Conservation (phyloP, 2,113 vertebrate genomes). For the Mohoua ochrocephala region DNA sequence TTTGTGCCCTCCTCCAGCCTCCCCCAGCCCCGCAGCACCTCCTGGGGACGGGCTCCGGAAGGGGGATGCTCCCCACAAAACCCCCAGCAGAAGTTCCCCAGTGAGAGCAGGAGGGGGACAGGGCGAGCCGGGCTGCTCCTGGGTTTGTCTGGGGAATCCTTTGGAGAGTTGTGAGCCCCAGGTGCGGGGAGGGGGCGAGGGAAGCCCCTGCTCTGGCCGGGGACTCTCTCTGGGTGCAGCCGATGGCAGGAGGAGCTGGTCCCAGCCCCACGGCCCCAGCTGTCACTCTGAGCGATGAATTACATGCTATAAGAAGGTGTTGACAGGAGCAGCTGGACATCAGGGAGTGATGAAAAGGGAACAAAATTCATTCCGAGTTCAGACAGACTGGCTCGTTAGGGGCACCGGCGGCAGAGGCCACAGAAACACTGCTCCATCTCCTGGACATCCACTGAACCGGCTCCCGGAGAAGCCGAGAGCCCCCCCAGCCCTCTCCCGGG, state of each 20-base stretch:
- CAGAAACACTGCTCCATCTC: slow-evolving; percentile 70
- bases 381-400: slow-evolving; percentile 81
- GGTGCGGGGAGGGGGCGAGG: slow-evolving; percentile 32
- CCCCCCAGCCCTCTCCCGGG: background rate
- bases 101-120: background rate
- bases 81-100: background rate
- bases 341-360: slow-evolving; percentile 90
- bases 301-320: slow-evolving; percentile 92
- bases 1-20: background rate
- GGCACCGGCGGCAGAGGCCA: slow-evolving; percentile 30
- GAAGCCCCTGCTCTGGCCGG: slow-evolving; percentile 42
- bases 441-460: slow-evolving; percentile 51
- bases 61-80: background rate
- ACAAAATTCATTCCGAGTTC: slow-evolving; percentile 85
- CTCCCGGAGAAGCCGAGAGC: background rate
- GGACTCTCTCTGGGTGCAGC: slow-evolving; percentile 75
- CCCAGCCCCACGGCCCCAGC: slow-evolving; percentile 87
- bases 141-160: slow-evolving; percentile 15
- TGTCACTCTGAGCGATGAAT: slow-evolving; percentile 92
- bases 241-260: slow-evolving; percentile 85
- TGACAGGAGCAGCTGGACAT: slow-evolving; percentile 99
- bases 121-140: background rate
- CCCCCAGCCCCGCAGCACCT: background rate
- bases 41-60: background rate
- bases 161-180: slow-evolving; percentile 32